A percentile compares a stretch with the other conserved stretches of the same genome.
These are phyloP conservation scores for Cydia pomonella DNA, from an alignment of 1,140 invertebrate species.

Conservation along the genomic window DNA sequence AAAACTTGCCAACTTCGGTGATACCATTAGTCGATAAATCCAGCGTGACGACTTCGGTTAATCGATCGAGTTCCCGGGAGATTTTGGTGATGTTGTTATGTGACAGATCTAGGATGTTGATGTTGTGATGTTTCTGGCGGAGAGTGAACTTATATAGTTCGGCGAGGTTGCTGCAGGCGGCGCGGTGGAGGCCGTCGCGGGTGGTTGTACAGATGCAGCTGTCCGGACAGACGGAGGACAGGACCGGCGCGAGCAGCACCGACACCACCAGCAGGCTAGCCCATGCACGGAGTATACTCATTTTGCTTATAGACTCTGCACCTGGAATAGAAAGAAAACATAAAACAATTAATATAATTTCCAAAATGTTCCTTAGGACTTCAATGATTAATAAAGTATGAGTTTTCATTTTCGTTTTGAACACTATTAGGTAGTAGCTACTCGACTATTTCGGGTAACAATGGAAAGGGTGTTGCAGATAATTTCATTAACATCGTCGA, in stretches of 20 bases:
- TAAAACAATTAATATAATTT: neutral
- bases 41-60: conserved; percentile 81
- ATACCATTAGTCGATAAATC: conserved; percentile 82
- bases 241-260: conserved; percentile 55
- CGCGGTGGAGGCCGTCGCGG: conserved; percentile 69
- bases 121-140: conserved; percentile 77
- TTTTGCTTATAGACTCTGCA: conserved; percentile 57
- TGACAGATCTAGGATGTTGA: conserved; percentile 82
- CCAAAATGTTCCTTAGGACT: no score
- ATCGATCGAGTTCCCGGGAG: conserved; percentile 78
- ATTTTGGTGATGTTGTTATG: conserved; percentile 81
- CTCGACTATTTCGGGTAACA: neutral
- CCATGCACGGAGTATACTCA: conserved; percentile 57
- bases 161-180: conserved; percentile 67
- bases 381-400: neutral
- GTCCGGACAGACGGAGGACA: conserved; percentile 66
- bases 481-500: no score
- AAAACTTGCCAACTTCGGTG: conserved; percentile 80
- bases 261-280: conserved; percentile 58
- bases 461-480: no score
- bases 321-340: conserved; percentile 61
- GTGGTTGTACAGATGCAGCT: conserved; percentile 70
- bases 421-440: neutral
- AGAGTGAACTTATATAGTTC: conserved; percentile 75
- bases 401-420: no score